A percentile compares a stretch with the other conserved stretches of the same genome.
Evolutionary conservation across 1,140 invertebrate species (phyloP).

Genomic region (Monochamus saltuarius): DNA sequence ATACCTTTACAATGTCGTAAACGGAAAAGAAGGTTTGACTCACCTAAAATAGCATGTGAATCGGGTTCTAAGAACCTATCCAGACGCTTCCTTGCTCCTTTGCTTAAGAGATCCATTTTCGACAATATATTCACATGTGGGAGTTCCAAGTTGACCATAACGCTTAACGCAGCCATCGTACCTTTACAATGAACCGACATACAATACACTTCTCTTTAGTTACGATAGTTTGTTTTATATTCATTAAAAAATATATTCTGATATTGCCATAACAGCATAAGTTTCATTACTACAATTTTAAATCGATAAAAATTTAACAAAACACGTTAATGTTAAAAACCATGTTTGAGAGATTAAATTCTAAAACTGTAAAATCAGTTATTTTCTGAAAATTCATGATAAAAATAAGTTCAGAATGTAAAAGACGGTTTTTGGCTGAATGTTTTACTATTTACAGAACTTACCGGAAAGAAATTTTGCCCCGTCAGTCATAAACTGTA

Average conservation of each 20-base stretch:
- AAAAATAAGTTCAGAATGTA: too few species aligned
- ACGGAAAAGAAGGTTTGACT: too few species aligned
- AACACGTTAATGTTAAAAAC: too few species aligned
- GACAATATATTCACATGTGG: constrained; percentile 93
- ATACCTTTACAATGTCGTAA: too few species aligned
- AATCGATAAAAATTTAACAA: too few species aligned
- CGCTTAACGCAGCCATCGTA: constrained; percentile 89
- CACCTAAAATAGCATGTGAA: constrained; percentile 66
- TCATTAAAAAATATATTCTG: too few species aligned
- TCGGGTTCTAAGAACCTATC: constrained; percentile 87
- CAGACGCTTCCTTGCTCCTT: constrained; percentile 74
- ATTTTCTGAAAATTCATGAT: too few species aligned
- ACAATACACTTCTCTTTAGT: not conserved
- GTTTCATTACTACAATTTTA: too few species aligned
- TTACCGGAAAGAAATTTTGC: constrained; percentile 88
- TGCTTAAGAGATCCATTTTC: constrained; percentile 93
- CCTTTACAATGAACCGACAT: constrained; percentile 49
- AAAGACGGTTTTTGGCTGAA: too few species aligned
- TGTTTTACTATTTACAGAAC: not conserved
- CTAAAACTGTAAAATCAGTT: too few species aligned
- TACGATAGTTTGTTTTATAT: not conserved
- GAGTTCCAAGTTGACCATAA: constrained; percentile 95
- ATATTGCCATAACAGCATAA: too few species aligned
- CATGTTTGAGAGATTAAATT: too few species aligned
- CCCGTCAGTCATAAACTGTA: constrained; percentile 95